These are phyloP conservation scores for Chunga burmeisteri DNA, from an alignment of 2,113 vertebrate species.

Conservation along the genomic window DNA sequence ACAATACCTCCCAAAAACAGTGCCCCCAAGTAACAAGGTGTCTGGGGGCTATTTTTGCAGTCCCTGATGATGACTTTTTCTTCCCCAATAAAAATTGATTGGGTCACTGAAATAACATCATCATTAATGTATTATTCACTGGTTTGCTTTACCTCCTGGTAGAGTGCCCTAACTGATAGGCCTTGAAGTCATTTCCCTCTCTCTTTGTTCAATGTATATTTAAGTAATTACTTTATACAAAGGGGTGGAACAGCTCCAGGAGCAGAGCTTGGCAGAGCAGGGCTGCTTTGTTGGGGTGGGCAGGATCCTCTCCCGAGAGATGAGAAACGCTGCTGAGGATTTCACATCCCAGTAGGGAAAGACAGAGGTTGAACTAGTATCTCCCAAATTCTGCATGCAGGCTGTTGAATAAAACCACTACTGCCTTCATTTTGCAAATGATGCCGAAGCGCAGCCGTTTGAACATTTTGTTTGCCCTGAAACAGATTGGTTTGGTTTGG, in stretches of 20 bases:
- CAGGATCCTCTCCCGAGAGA: not conserved
- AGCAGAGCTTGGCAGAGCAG: constrained; percentile 18
- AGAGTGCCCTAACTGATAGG: constrained; percentile 1
- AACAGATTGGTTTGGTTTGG: not conserved
- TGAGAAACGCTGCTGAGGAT: not conserved
- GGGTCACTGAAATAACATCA: not conserved
- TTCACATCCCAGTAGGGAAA: not conserved
- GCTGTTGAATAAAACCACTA: not conserved
- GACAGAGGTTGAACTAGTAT: not conserved
- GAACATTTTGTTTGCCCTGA: not conserved
- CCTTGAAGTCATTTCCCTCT: constrained; percentile 37
- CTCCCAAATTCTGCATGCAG: not conserved
- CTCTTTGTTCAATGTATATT: constrained; percentile 54
- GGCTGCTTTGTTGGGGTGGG: not conserved
- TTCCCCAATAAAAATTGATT: not conserved
- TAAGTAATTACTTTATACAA: constrained; percentile 56
- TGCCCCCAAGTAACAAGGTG: not conserved
- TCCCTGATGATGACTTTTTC: not conserved
- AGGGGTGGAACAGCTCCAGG: constrained; percentile 38
- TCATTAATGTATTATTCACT: constrained; percentile 27
- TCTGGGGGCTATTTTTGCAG: not conserved
- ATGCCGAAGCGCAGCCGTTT: rapidly evolving
- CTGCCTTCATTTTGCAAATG: not conserved
- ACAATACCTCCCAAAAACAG: not conserved
- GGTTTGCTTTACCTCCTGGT: constrained; percentile 13